Evolutionary conservation across 1,140 invertebrate species (phyloP).

Genomic region (Drosophila triauraria): DNA sequence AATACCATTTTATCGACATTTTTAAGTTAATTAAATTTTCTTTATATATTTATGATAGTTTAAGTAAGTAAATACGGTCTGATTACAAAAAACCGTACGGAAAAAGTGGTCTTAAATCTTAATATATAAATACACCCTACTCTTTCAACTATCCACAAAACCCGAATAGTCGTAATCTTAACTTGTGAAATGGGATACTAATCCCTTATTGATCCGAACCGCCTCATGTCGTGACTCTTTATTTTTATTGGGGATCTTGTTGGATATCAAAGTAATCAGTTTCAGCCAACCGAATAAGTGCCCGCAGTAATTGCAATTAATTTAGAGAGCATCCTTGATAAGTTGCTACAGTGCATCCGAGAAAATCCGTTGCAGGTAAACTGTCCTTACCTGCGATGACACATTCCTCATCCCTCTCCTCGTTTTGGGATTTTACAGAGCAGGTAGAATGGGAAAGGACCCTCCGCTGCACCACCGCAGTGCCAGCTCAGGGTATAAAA

Average conservation of each 20-base stretch:
- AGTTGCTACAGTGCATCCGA: conserved; percentile 12
- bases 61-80: no score
- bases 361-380: conserved; percentile 33
- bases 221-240: conserved; percentile 14
- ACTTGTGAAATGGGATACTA: conserved; percentile 20
- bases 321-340: conserved; percentile 23
- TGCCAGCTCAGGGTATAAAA: conserved; percentile 54
- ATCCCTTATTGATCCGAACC: conserved; percentile 17
- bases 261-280: conserved; percentile 33
- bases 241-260: conserved; percentile 25
- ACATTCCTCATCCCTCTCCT: conserved; percentile 18
- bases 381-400: conserved; percentile 34
- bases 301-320: conserved; percentile 46
- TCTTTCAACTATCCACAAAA: neutral
- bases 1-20: no score
- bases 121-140: neutral
- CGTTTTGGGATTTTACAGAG: neutral
- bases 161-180: neutral
- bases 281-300: conserved; percentile 10
- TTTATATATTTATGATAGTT: no score
- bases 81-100: no score
- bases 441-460: conserved; percentile 16
- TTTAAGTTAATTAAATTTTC: no score
- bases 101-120: no score
- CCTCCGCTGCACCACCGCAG: conserved; percentile 11